Percentiles rank a stretch among this genome's conserved stretches.
Evolutionary conservation across 2,113 vertebrate genomes (phyloP).

Genomic region (Sapayoa aenigma): DNA sequence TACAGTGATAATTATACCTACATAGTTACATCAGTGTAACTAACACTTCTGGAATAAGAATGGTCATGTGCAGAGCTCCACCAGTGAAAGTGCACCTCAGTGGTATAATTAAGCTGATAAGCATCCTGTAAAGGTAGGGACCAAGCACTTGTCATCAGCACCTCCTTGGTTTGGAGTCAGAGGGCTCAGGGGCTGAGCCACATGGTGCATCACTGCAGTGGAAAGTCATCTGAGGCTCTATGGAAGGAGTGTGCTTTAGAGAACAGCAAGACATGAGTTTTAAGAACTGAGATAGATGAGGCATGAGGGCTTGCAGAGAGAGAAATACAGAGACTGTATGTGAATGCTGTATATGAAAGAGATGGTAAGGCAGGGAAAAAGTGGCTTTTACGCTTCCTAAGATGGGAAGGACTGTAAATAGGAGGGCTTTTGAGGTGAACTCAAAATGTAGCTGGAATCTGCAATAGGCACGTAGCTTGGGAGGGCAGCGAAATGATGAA

Average conservation of each 20-base stretch:
- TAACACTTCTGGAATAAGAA: constrained; percentile 12
- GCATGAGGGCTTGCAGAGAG: not conserved
- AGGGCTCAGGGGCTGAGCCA: not conserved
- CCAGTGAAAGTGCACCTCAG: constrained; percentile 40
- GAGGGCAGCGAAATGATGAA: accelerated
- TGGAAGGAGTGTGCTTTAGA: not conserved
- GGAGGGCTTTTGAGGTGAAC: not conserved
- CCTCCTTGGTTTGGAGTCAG: not conserved
- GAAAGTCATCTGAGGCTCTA: not conserved
- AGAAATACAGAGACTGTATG: not conserved
- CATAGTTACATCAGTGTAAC: constrained; percentile 42
- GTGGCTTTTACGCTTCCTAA: not conserved
- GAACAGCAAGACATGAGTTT: not conserved
- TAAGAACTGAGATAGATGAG: not conserved
- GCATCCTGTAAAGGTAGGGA: not conserved
- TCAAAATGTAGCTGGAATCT: not conserved
- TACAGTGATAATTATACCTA: constrained; percentile 18
- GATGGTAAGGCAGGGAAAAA: not conserved
- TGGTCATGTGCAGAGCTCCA: not conserved
- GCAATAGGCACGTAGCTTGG: not conserved
- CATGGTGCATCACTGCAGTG: not conserved
- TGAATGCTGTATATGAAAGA: accelerated
- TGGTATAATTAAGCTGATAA: constrained; percentile 38
- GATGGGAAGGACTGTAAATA: not conserved
- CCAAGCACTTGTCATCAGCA: not conserved